Evolutionary conservation across 2,113 vertebrate genomes (phyloP).

Genomic region (Pygoscelis antarcticus): DNA sequence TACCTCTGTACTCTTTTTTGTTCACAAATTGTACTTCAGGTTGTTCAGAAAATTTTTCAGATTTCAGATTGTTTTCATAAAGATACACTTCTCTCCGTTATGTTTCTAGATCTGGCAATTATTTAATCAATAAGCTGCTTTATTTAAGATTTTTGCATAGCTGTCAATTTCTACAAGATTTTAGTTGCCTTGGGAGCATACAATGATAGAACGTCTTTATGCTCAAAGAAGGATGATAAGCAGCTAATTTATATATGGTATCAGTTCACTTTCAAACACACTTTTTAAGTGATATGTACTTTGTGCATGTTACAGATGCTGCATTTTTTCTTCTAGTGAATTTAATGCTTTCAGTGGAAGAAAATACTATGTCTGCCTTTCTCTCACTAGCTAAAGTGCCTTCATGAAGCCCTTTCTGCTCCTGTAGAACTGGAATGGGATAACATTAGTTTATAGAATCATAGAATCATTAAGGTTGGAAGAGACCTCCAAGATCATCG

Average conservation of each 20-base stretch:
- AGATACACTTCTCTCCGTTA: neutral
- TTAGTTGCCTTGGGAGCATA: neutral
- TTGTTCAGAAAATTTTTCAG: neutral
- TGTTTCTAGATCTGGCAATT: neutral
- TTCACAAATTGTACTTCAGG: neutral
- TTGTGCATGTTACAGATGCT: neutral
- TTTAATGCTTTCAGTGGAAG: neutral
- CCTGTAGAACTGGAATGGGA: neutral
- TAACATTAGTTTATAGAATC: neutral
- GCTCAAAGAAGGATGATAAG: neutral
- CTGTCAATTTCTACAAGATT: neutral
- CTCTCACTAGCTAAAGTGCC: neutral
- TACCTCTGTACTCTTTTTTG: neutral
- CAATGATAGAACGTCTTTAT: neutral
- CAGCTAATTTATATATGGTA: neutral
- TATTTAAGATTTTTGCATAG: neutral
- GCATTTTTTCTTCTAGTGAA: neutral
- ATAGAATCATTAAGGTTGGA: too few species aligned
- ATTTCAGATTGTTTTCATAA: neutral
- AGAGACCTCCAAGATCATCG: too few species aligned
- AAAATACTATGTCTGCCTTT: neutral
- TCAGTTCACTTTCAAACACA: neutral
- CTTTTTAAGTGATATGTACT: neutral
- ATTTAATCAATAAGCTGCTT: neutral
- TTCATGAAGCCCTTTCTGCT: neutral